Conservation (phyloP, 2,888 invertebrate genomes). For the Carabus problematicus region DNA sequence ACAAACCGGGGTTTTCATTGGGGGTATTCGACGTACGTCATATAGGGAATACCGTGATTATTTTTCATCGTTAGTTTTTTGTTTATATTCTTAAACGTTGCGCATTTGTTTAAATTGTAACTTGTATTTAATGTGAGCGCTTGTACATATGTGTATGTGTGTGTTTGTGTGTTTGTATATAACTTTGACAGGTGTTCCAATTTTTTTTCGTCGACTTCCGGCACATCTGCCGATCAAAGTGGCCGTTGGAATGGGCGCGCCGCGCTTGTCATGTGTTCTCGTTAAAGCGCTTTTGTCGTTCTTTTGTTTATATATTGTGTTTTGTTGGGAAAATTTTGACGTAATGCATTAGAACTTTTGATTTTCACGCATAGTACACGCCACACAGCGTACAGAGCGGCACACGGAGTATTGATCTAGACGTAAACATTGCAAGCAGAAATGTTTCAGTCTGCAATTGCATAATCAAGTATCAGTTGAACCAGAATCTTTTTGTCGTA, state of each 20-base stretch:
- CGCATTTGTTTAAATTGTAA: constrained; percentile 23
- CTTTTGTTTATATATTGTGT: constrained; percentile 21
- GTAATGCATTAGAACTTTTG: too few species aligned
- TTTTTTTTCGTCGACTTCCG: constrained; percentile 22
- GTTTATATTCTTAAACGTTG: constrained; percentile 21
- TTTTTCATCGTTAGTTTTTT: constrained; percentile 7
- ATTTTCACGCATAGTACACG: too few species aligned
- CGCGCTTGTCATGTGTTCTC: constrained; percentile 17
- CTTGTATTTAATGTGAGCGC: constrained; percentile 25
- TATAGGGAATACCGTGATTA: background rate
- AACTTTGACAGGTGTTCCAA: constrained; percentile 25
- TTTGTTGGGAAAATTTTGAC: too few species aligned
- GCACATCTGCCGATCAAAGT: constrained; percentile 24
- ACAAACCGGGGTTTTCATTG: background rate
- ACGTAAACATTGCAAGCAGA: too few species aligned
- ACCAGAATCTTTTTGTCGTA: too few species aligned
- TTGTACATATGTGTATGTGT: background rate
- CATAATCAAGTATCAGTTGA: too few species aligned
- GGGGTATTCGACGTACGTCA: background rate
- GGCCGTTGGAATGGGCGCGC: constrained; percentile 22
- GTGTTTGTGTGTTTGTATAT: too few species aligned
- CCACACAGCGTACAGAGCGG: too few species aligned
- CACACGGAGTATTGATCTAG: too few species aligned
- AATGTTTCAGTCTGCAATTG: too few species aligned
- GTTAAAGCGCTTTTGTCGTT: background rate